Evolutionary conservation across 2,113 vertebrate species (phyloP).

Genomic region (Speoplatyrhinus poulsoni): DNA sequence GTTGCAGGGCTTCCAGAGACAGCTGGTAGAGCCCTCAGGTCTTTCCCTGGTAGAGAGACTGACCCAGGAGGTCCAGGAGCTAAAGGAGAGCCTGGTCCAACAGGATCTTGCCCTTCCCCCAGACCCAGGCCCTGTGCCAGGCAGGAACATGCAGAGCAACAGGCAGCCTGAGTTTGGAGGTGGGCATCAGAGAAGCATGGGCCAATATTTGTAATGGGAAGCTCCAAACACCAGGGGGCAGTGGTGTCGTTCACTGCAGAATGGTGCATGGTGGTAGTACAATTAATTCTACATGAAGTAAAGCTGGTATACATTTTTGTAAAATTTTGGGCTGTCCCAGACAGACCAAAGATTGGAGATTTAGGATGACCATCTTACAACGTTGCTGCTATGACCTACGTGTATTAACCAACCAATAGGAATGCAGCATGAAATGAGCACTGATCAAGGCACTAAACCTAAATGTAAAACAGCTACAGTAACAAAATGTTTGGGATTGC

Average conservation of each 20-base stretch:
- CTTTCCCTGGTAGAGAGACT: conserved; percentile 84
- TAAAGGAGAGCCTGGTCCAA: conserved; percentile 79
- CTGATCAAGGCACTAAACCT: too few relatives aligned
- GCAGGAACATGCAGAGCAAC: conserved; percentile 73
- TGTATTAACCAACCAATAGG: too few relatives aligned
- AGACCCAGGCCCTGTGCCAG: conserved; percentile 73
- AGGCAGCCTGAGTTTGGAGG: conserved; percentile 83
- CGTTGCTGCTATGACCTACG: too few relatives aligned
- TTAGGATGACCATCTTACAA: too few relatives aligned
- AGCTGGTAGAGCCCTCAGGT: conserved; percentile 83
- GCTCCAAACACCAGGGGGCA: conserved; percentile 71
- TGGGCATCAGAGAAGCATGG: conserved; percentile 89
- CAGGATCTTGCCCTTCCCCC: conserved; percentile 60
- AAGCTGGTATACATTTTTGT: too few relatives aligned
- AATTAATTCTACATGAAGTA: background rate
- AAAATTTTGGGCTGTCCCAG: too few relatives aligned
- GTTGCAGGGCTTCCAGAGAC: conserved; percentile 85
- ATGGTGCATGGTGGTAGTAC: background rate
- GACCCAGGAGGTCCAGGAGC: conserved; percentile 83
- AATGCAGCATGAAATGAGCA: too few relatives aligned
- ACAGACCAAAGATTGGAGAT: too few relatives aligned
- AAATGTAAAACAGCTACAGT: too few relatives aligned
- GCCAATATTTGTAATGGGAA: conserved; percentile 80
- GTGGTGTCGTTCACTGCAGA: conserved; percentile 20
- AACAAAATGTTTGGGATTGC: background rate